Evolutionary conservation across 2,113 vertebrate species (phyloP).

Genomic region (Alces alces): DNA sequence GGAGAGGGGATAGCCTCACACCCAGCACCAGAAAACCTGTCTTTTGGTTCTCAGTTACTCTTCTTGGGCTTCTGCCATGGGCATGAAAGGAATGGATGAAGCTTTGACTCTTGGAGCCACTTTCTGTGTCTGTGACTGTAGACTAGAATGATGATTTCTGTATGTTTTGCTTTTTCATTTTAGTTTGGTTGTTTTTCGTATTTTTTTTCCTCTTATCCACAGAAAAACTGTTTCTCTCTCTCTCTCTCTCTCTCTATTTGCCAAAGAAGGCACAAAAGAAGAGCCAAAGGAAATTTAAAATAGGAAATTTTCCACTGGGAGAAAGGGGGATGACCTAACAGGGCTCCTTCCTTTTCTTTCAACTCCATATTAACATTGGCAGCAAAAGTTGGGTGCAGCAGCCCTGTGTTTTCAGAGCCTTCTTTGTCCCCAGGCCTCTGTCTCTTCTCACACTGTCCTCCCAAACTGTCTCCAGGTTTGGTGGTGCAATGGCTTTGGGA

Average conservation of each 20-base stretch:
- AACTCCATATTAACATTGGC: not conserved
- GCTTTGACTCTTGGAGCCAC: not conserved
- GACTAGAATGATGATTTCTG: not conserved
- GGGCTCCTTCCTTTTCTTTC: not conserved
- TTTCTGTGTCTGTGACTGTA: not conserved
- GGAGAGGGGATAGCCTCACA: not conserved
- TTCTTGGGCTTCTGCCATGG: not conserved
- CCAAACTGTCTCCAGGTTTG: not conserved
- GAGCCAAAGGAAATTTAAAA: slow-evolving; percentile 18
- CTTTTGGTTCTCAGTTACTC: not conserved
- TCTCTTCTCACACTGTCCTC: not conserved
- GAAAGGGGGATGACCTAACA: not conserved
- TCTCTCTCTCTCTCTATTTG: not conserved
- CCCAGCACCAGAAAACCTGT: fast-evolving
- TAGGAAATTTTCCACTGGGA: not conserved
- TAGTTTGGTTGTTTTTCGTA: not conserved
- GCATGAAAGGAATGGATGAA: not conserved
- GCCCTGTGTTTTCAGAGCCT: not conserved
- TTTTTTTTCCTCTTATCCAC: not conserved
- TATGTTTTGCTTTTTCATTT: not conserved
- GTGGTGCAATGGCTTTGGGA: not conserved
- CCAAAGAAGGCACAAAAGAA: not conserved
- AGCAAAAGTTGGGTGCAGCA: not conserved
- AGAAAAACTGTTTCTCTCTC: not conserved
- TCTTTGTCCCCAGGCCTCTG: not conserved